Conservation (phyloP, 2,888 invertebrate genomes). For the Meiosimyza decipiens region DNA sequence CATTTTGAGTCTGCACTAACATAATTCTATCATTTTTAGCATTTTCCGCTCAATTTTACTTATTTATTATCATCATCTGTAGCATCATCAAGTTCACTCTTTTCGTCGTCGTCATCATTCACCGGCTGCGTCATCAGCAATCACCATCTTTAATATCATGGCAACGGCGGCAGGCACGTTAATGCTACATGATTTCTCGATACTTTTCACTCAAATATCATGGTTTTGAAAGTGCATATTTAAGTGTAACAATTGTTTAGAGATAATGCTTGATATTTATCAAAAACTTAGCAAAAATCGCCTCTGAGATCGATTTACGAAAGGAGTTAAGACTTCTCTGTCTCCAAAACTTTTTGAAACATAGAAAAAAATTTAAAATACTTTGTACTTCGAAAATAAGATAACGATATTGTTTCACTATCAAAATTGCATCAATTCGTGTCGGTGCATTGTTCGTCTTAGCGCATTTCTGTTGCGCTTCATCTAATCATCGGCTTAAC, state of each 20-base stretch:
- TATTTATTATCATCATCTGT: conserved; percentile 8
- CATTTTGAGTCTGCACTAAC: neutral
- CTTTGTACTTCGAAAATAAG: neutral
- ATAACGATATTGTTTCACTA: neutral
- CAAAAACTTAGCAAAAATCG: too few relatives aligned
- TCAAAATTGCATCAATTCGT: neutral
- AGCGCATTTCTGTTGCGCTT: conserved; percentile 6
- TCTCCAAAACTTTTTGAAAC: too few relatives aligned
- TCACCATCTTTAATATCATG: neutral
- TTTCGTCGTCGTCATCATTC: neutral
- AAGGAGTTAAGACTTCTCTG: too few relatives aligned
- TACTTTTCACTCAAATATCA: neutral
- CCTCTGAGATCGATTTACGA: too few relatives aligned
- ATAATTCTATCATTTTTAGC: neutral
- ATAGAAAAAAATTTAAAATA: too few relatives aligned
- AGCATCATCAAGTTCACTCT: neutral
- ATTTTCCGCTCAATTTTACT: neutral
- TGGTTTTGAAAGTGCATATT: neutral
- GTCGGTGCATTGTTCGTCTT: conserved; percentile 4
- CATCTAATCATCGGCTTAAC: conserved; percentile 25
- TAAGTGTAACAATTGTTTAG: neutral
- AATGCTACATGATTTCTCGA: neutral
- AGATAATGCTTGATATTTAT: too few relatives aligned
- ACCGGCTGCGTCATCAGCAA: neutral
- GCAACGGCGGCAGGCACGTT: too few relatives aligned